Percentiles rank a stretch among this genome's conserved stretches.
Conservation (phyloP, 2,113 vertebrate genomes). For the Hippocampus mohnikei region DNA sequence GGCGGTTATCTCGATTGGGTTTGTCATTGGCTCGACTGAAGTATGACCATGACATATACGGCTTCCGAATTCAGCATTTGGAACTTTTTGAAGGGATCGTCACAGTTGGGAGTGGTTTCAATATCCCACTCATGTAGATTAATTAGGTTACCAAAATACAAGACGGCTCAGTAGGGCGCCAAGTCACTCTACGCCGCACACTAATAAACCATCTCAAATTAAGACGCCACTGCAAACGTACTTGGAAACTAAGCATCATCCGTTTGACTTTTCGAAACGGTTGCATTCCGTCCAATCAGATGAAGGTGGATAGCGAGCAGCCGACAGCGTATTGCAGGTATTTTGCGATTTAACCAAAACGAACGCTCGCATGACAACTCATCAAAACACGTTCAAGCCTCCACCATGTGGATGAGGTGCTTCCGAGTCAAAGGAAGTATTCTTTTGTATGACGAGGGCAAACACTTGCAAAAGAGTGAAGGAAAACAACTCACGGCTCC, state of each 20-base stretch:
- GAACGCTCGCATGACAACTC: not conserved
- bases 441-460: not conserved
- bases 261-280: not conserved
- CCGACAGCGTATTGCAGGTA: not conserved
- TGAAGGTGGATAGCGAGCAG: not conserved
- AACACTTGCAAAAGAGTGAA: not conserved
- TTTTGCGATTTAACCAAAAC: not conserved
- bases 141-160: not conserved
- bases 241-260: not conserved
- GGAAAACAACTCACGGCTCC: constrained; percentile 80
- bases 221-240: not conserved
- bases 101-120: not conserved
- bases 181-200: not conserved
- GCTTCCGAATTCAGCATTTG: not conserved
- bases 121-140: not conserved
- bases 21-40: not conserved
- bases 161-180: not conserved
- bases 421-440: not conserved
- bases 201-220: not conserved
- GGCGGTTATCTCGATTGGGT: not conserved
- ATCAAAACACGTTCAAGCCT: not conserved
- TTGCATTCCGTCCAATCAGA: not conserved
- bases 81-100: not conserved
- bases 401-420: not conserved
- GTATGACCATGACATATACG: not conserved